phyloP scores from a whole-genome alignment of 2,888 invertebrate genomes.

The Ennomos quercinarius region DNA sequence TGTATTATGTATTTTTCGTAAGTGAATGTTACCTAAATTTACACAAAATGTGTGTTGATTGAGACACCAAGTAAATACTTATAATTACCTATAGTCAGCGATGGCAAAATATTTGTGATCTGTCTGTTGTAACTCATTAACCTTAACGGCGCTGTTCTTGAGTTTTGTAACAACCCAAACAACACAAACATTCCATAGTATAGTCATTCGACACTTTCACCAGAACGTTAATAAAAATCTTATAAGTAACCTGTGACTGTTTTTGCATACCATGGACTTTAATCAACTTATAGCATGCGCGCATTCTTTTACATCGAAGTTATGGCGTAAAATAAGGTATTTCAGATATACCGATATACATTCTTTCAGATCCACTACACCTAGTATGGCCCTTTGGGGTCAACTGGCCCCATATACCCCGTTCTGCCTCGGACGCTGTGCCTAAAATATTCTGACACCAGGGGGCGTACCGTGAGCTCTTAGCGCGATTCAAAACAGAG shows the following conservation, averaged over 20 bases:
- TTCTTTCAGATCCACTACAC: too few relatives aligned
- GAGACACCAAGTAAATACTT: background rate
- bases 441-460: too few relatives aligned
- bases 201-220: conserved; percentile 12
- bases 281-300: too few relatives aligned
- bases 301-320: too few relatives aligned
- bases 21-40: conserved; percentile 9
- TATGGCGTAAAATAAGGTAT: too few relatives aligned
- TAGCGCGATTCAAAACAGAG: too few relatives aligned
- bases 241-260: background rate
- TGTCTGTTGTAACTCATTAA: conserved; percentile 35
- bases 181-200: conserved; percentile 14
- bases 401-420: too few relatives aligned
- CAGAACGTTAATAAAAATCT: background rate
- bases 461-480: too few relatives aligned
- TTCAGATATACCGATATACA: too few relatives aligned
- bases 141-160: conserved; percentile 44
- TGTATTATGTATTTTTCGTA: conserved; percentile 14
- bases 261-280: too few relatives aligned
- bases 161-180: conserved; percentile 35
- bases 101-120: conserved; percentile 27
- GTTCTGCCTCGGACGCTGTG: too few relatives aligned
- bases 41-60: conserved; percentile 3
- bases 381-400: too few relatives aligned
- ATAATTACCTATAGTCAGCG: conserved; percentile 15